Conservation (phyloP, 2,797 vertebrate genomes). For the Schizopygopsis malacanthus region DNA sequence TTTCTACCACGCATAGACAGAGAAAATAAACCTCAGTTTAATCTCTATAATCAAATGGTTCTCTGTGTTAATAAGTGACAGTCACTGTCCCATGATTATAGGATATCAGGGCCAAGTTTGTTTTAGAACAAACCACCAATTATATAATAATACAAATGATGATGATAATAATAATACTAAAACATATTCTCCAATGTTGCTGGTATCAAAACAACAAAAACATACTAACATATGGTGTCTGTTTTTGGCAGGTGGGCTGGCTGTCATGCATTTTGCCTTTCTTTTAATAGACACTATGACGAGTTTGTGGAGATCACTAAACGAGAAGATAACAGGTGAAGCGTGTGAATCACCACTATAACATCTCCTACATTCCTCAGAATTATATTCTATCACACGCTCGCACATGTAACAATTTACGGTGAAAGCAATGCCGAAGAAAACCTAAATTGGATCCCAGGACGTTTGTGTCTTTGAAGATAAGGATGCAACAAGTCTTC, state of each 20-base stretch:
- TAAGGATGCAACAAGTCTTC: slow-evolving; percentile 69
- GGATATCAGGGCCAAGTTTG: background rate
- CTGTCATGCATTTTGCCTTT: background rate
- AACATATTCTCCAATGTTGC: background rate
- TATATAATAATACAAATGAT: background rate
- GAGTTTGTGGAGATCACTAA: slow-evolving; percentile 23
- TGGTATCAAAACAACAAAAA: background rate
- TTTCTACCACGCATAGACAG: slow-evolving; percentile 14
- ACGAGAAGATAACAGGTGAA: background rate
- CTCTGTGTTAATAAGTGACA: background rate
- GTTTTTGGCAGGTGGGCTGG: background rate
- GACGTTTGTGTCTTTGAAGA: slow-evolving; percentile 74
- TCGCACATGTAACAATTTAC: slow-evolving; percentile 33
- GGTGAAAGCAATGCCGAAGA: slow-evolving; percentile 54
- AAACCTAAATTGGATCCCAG: slow-evolving; percentile 75
- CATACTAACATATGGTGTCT: background rate
- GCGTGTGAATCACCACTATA: slow-evolving; percentile 4
- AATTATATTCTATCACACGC: slow-evolving; percentile 29
- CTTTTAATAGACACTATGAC: slow-evolving; percentile 22
- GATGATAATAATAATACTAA: background rate
- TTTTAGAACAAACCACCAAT: background rate
- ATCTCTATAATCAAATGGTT: background rate
- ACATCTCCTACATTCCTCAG: slow-evolving; percentile 9
- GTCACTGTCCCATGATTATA: background rate
- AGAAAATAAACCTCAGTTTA: slow-evolving; percentile 31